Evolutionary conservation across 2,113 vertebrate genomes (phyloP).

Genomic region (Phaetusa simplex): DNA sequence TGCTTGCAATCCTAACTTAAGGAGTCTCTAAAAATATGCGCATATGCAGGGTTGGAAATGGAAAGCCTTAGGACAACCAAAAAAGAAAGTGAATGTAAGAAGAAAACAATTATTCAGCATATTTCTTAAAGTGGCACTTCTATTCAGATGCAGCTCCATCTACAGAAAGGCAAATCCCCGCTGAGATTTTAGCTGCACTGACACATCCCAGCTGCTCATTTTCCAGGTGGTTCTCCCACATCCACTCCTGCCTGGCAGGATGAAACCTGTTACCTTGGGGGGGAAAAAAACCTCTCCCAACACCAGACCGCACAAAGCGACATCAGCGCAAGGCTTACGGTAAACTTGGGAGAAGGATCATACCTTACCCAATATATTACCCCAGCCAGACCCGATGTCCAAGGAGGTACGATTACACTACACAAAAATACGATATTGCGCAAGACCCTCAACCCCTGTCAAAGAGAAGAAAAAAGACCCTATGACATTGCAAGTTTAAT

Average conservation of each 20-base stretch:
- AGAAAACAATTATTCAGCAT: slow-evolving; percentile 19
- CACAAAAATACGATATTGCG: accelerated
- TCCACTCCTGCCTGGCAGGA: neutral
- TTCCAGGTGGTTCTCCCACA: neutral
- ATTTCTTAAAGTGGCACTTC: neutral
- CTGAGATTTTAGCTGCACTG: neutral
- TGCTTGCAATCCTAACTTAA: neutral
- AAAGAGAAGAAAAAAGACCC: neutral
- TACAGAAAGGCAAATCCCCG: neutral
- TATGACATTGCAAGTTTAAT: neutral
- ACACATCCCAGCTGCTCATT: neutral
- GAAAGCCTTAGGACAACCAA: neutral
- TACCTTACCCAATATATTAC: neutral
- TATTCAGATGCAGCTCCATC: neutral
- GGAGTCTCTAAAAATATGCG: neutral
- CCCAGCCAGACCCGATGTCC: neutral
- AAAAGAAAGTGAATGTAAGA: neutral
- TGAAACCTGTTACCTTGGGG: neutral
- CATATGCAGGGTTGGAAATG: neutral
- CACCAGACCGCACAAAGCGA: neutral
- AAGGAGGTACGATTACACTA: neutral
- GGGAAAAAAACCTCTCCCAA: neutral
- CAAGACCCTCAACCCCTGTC: accelerated
- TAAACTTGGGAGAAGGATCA: neutral
- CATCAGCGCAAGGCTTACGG: neutral